Percentiles rank a stretch among this genome's conserved stretches.
Evolutionary conservation across 2,888 invertebrate species (phyloP).

Genomic region (Clostera curtula): DNA sequence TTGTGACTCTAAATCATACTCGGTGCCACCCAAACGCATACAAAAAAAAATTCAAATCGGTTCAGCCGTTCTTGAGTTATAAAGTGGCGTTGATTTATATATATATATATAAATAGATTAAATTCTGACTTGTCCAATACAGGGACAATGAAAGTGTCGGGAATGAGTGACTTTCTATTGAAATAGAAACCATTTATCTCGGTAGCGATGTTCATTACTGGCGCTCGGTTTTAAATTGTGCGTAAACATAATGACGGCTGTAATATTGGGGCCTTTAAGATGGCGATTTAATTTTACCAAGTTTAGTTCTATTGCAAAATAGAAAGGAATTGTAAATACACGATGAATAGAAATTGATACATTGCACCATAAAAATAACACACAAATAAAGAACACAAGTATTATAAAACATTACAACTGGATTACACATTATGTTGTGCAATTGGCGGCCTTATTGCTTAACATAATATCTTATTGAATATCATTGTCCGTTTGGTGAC

Average conservation of each 20-base stretch:
- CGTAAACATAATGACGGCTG: slow-evolving; percentile 48
- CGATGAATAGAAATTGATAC: slow-evolving; percentile 9
- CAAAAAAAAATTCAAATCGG: no score
- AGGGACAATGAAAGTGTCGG: slow-evolving; percentile 12
- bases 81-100: no score
- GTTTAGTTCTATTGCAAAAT: not conserved
- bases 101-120: no score
- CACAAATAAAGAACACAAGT: slow-evolving; percentile 18
- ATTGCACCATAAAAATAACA: slow-evolving; percentile 10
- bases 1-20: no score
- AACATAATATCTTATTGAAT: no score
- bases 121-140: slow-evolving; percentile 6
- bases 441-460: no score
- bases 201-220: slow-evolving; percentile 41
- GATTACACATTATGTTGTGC: no score
- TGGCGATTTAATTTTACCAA: slow-evolving; percentile 4
- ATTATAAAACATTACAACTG: slow-evolving; percentile 15
- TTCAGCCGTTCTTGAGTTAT: no score
- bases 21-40: no score
- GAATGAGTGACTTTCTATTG: slow-evolving; percentile 29
- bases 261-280: slow-evolving; percentile 24
- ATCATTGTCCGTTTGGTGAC: no score
- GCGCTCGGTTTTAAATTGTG: slow-evolving; percentile 47
- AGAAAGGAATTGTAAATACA: not conserved
- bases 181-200: slow-evolving; percentile 42